These are phyloP conservation scores for Drosophila grimshawi DNA, from an alignment of 1,140 invertebrate species.

Conservation along the genomic window DNA sequence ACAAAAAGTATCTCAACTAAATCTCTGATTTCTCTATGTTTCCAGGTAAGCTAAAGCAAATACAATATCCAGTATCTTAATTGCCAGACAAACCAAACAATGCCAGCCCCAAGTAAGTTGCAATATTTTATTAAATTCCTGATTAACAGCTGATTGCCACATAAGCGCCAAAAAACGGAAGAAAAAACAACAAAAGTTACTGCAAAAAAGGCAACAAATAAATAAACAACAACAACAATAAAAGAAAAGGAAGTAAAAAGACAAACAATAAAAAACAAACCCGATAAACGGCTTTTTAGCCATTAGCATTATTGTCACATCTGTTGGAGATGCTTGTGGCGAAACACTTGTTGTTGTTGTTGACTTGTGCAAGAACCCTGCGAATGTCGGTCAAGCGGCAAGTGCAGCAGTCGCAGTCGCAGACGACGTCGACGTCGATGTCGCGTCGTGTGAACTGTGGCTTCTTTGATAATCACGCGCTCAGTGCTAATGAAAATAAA, in stretches of 20 bases:
- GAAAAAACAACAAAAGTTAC: slow-evolving; percentile 14
- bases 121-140: slow-evolving; percentile 13
- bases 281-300: slow-evolving; percentile 38
- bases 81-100: slow-evolving; percentile 33
- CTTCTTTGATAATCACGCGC: slow-evolving; percentile 35
- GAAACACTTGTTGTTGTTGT: slow-evolving; percentile 8
- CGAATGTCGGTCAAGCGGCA: slow-evolving; percentile 54
- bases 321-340: slow-evolving; percentile 30
- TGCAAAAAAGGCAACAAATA: not conserved
- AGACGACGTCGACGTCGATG: not conserved
- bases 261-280: slow-evolving; percentile 10
- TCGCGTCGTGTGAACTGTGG: slow-evolving; percentile 27
- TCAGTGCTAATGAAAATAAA: slow-evolving; percentile 44
- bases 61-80: not conserved
- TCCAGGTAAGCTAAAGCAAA: slow-evolving; percentile 32
- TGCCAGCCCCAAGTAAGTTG: slow-evolving; percentile 37
- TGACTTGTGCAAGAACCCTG: slow-evolving; percentile 36
- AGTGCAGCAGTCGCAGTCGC: slow-evolving; percentile 33
- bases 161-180: slow-evolving; percentile 26
- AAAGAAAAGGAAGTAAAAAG: not conserved
- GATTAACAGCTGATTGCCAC: slow-evolving; percentile 19
- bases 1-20: not conserved
- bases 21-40: slow-evolving; percentile 21
- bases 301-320: slow-evolving; percentile 40
- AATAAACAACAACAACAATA: slow-evolving; percentile 1